Conservation (phyloP, 2,888 invertebrate species). For the Phyllotreta striolata region DNA sequence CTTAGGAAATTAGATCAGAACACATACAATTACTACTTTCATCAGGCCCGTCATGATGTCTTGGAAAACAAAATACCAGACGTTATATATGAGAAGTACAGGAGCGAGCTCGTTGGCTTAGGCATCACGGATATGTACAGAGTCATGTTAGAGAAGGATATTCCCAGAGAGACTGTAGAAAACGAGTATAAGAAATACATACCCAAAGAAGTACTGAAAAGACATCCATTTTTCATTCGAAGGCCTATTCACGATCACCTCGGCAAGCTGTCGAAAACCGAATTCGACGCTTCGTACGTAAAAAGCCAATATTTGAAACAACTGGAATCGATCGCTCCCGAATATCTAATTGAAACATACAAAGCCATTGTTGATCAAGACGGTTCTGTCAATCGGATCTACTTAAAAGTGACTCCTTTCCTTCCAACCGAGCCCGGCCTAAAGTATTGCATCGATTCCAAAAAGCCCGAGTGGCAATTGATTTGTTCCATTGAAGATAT, state of each 20-base stretch:
- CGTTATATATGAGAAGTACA: conserved; percentile 79
- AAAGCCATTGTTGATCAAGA: conserved; percentile 72
- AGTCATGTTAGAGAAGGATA: conserved; percentile 78
- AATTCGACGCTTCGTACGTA: conserved; percentile 73
- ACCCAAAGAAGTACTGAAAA: conserved; percentile 78
- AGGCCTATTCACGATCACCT: conserved; percentile 77
- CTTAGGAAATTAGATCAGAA: conserved; percentile 73
- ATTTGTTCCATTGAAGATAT: conserved; percentile 85
- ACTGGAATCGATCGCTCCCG: conserved; percentile 80
- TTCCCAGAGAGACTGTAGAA: conserved; percentile 72
- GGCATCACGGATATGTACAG: conserved; percentile 90
- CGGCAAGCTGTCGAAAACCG: conserved; percentile 65
- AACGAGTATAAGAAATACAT: conserved; percentile 84
- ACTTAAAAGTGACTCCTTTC: conserved; percentile 71
- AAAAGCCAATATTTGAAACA: conserved; percentile 84
- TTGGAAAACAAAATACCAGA: conserved; percentile 81
- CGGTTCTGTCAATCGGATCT: conserved; percentile 74
- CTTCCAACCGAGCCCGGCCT: conserved; percentile 73
- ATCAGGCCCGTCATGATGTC: conserved; percentile 84
- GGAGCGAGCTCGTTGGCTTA: conserved; percentile 81
- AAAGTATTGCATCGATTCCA: conserved; percentile 68
- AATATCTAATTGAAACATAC: conserved; percentile 81
- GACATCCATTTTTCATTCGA: conserved; percentile 78
- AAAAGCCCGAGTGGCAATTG: conserved; percentile 73
- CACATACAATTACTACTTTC: conserved; percentile 86